phyloP scores from a whole-genome alignment of 2,888 invertebrate species.

The Phania funesta region DNA sequence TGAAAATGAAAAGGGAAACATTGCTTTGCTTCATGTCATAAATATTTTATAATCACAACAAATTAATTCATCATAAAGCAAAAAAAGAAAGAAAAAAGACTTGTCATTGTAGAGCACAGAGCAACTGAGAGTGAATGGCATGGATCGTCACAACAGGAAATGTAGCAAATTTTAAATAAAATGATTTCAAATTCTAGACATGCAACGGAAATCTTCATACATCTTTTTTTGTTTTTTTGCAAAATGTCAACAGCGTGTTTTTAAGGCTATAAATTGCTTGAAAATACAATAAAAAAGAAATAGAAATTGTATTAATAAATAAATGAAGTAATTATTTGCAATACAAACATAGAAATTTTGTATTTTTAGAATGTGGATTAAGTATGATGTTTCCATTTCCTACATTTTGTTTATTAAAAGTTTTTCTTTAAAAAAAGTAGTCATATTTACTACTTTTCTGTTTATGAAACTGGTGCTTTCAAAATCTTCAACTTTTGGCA shows the following conservation, averaged over 20 bases:
- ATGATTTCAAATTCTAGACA: conserved; percentile 62
- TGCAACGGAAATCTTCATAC: conserved; percentile 59
- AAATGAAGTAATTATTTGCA: background rate
- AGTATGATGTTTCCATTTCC: no score
- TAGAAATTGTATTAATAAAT: background rate
- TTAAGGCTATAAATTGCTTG: conserved; percentile 7
- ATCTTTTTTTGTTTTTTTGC: conserved; percentile 14
- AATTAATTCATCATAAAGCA: conserved; percentile 62
- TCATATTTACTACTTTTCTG: background rate
- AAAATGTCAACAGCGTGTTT: conserved; percentile 50
- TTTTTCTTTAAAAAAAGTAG: background rate
- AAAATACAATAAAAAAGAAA: background rate
- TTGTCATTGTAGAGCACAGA: background rate
- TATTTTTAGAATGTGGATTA: no score
- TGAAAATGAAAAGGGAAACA: background rate
- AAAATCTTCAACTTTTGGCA: no score
- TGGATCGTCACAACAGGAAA: conserved; percentile 54
- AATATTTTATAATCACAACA: conserved; percentile 57
- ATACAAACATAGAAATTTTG: no score
- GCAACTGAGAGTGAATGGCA: background rate
- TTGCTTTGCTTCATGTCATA: conserved; percentile 41
- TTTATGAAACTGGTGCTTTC: no score
- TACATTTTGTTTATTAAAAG: background rate
- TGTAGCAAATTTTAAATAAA: conserved; percentile 58
- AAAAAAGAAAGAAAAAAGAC: background rate